phyloP scores from a whole-genome alignment of 2,113 vertebrate genomes.

The Protomyctophum bolini region DNA sequence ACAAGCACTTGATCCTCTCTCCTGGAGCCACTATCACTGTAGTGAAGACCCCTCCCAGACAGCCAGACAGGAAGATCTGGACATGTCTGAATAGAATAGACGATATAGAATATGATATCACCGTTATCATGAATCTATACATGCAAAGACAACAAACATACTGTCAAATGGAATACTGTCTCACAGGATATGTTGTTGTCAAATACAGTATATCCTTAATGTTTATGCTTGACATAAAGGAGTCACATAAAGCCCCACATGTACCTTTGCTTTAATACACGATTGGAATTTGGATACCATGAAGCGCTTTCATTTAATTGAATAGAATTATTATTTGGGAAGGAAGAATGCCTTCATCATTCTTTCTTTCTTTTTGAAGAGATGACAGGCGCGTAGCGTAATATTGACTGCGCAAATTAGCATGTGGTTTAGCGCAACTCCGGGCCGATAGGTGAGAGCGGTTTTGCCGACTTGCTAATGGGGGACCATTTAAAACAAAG shows the following conservation, averaged over 20 bases:
- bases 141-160: neutral
- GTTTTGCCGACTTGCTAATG: too few species aligned
- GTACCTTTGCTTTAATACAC: neutral
- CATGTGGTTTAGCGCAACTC: too few species aligned
- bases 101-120: neutral
- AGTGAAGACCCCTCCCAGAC: slow-evolving; percentile 76
- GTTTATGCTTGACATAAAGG: too few species aligned
- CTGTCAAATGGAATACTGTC: too few species aligned
- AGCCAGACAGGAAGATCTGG: slow-evolving; percentile 77
- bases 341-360: neutral
- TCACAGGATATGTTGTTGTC: too few species aligned
- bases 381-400: too few species aligned
- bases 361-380: too few species aligned
- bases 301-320: neutral
- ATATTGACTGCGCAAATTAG: too few species aligned
- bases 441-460: too few species aligned
- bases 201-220: too few species aligned
- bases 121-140: neutral
- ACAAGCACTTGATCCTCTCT: slow-evolving; percentile 82
- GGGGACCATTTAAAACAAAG: too few species aligned
- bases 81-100: slow-evolving; percentile 41
- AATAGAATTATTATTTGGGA: neutral
- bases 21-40: slow-evolving; percentile 77
- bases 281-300: neutral
- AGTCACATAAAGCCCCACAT: too few species aligned